Conservation (phyloP, 2,888 invertebrate genomes). For the Cerceris ruficornis region DNA sequence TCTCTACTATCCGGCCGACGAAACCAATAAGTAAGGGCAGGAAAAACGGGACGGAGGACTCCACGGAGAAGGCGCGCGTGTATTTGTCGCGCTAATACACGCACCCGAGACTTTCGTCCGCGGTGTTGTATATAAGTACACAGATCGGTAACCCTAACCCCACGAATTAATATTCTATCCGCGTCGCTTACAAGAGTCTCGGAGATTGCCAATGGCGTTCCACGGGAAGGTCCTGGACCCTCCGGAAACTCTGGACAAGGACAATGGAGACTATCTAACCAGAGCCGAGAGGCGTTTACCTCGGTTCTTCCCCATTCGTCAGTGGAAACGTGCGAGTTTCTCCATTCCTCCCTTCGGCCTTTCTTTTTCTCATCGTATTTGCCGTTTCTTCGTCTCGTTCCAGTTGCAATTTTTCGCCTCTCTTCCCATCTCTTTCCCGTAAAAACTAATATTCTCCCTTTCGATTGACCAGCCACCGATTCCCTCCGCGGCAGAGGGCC, state of each 20-base stretch:
- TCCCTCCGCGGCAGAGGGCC: conserved; percentile 15
- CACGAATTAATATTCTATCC: conserved; percentile 79
- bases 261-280: conserved; percentile 26
- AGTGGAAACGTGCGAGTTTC: conserved; percentile 11
- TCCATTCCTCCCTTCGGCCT: no score
- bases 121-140: background rate
- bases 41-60: conserved; percentile 59
- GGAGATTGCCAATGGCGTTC: conserved; percentile 74
- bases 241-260: conserved; percentile 58
- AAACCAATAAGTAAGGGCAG: conserved; percentile 79
- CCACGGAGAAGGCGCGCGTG: conserved; percentile 53
- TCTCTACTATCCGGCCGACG: conserved; percentile 62
- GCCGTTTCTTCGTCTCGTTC: no score
- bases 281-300: conserved; percentile 2
- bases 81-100: conserved; percentile 54
- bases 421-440: conserved; percentile 28
- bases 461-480: conserved; percentile 25
- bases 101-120: background rate
- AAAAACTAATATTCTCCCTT: conserved; percentile 60
- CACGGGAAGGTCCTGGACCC: conserved; percentile 58
- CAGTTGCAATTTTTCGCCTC: background rate
- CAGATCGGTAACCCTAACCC: conserved; percentile 67
- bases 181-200: conserved; percentile 70
- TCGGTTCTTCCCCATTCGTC: conserved; percentile 58
- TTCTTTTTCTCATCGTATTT: no score